These are phyloP conservation scores for Linyphia triangularis DNA, from an alignment of 2,888 invertebrate genomes.

Conservation along the genomic window DNA sequence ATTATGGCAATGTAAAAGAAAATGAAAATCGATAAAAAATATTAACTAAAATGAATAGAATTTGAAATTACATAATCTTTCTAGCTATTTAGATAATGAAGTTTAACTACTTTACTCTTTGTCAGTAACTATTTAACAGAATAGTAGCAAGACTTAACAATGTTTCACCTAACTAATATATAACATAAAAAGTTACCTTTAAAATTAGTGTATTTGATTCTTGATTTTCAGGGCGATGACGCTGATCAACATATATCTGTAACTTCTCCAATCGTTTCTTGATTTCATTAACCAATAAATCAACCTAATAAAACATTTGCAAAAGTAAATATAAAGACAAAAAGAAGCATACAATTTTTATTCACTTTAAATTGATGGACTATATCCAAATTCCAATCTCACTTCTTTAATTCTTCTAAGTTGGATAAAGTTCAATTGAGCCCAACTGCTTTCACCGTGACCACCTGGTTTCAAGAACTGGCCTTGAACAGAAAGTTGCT, in stretches of 20 bases:
- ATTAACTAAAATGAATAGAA: no score
- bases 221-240: neutral
- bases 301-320: slow-evolving; percentile 77
- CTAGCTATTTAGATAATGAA: no score
- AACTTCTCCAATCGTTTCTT: slow-evolving; percentile 83
- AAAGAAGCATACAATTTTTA: neutral
- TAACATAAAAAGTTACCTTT: slow-evolving; percentile 23
- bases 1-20: neutral
- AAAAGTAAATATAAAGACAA: neutral
- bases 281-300: slow-evolving; percentile 86
- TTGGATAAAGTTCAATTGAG: slow-evolving; percentile 85
- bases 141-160: no score
- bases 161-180: no score
- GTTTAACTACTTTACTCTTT: no score
- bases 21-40: no score
- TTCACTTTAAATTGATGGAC: neutral
- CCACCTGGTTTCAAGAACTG: slow-evolving; percentile 81
- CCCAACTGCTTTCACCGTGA: slow-evolving; percentile 84
- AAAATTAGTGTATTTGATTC: slow-evolving; percentile 13
- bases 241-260: slow-evolving; percentile 82
- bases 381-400: slow-evolving; percentile 65
- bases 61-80: no score
- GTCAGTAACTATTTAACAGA: no score
- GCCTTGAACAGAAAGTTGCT: slow-evolving; percentile 83
- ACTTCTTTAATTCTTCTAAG: slow-evolving; percentile 87